phyloP scores from a whole-genome alignment of 2,797 vertebrate species.

The Hemitrygon akajei region DNA sequence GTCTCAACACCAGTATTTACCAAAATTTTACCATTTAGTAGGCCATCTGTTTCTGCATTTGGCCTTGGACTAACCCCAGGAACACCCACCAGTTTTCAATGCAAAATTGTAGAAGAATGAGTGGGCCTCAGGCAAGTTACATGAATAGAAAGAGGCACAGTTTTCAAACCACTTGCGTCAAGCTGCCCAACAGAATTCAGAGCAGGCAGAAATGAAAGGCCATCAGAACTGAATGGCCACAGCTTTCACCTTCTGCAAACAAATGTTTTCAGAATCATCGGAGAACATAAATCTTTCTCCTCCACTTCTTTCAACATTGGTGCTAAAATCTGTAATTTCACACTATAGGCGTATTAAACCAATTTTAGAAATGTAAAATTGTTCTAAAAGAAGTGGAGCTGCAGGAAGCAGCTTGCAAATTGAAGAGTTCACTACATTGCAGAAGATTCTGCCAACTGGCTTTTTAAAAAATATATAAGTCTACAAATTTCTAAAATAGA shows the following conservation, averaged over 20 bases:
- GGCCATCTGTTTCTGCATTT: neutral
- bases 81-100: neutral
- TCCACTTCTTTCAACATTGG: neutral
- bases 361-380: neutral
- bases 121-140: neutral
- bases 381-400: neutral
- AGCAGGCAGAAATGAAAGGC: neutral
- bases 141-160: neutral
- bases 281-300: neutral
- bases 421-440: neutral
- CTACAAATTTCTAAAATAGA: too few relatives aligned
- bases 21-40: neutral
- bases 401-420: constrained; percentile 8
- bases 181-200: neutral
- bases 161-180: too few relatives aligned
- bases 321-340: neutral
- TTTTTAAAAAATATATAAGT: neutral
- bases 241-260: neutral
- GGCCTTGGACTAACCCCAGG: neutral
- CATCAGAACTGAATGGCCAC: neutral
- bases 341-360: neutral
- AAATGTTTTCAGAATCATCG: neutral
- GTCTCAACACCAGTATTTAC: too few relatives aligned
- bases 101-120: neutral
- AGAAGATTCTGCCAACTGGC: neutral